Evolutionary conservation across 1,140 invertebrate species (phyloP).

Genomic region (Caenorhabditis brenneri): DNA sequence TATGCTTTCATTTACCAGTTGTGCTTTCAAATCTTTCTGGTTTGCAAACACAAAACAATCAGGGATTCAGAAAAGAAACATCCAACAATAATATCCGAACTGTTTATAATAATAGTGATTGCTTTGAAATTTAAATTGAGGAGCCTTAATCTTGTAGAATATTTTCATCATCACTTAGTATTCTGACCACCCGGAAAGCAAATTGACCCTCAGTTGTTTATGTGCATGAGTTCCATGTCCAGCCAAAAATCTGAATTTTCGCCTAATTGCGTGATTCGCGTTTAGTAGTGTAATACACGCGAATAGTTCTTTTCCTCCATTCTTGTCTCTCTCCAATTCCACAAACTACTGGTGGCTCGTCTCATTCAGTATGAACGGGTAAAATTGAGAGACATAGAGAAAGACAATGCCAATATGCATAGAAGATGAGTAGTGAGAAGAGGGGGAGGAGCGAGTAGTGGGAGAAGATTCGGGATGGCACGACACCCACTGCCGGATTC

Average conservation of each 20-base stretch:
- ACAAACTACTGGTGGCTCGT: conserved; percentile 33
- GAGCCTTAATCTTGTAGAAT: too few relatives aligned
- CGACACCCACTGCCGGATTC: conserved; percentile 42
- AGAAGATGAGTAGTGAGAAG: conserved; percentile 19
- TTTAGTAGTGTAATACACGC: conserved; percentile 29
- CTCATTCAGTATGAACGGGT: conserved; percentile 25
- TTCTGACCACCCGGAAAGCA: background rate
- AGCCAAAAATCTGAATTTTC: background rate
- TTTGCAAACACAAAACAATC: background rate
- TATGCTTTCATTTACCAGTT: background rate
- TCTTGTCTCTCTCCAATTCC: background rate
- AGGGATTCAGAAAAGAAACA: too few relatives aligned
- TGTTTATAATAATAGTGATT: too few relatives aligned
- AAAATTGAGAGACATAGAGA: conserved; percentile 20
- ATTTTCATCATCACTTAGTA: background rate
- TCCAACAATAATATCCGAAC: too few relatives aligned
- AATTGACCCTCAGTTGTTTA: background rate
- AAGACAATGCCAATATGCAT: conserved; percentile 36
- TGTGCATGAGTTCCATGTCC: conserved; percentile 14
- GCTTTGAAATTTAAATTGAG: too few relatives aligned
- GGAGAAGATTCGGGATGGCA: conserved; percentile 28
- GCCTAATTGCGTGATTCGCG: conserved; percentile 38
- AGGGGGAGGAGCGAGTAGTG: background rate
- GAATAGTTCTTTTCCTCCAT: background rate
- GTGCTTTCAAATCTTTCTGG: background rate